Base-by-base conservation (phyloP, 2,797 vertebrate genomes). In the Schizopygopsis malacanthus region DNA sequence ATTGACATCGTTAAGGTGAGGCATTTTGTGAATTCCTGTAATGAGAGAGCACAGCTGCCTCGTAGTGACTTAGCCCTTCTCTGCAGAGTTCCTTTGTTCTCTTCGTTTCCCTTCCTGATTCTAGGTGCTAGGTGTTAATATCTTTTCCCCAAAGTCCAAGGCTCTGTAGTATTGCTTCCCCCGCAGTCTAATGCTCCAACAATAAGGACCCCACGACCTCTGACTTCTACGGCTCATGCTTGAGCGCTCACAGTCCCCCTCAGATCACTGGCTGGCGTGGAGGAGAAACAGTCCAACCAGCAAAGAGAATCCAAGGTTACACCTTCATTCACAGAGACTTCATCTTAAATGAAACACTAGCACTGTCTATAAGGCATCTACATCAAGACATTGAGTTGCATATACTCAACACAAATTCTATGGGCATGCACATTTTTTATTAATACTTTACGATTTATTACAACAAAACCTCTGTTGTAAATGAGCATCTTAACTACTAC, bases 71-170 rank as follows among this genome's bases (percentile, higher is more conserved):
- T 69, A 56, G 83, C 59, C 81, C 79, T 70, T 79, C 43, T 61
- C 54, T 45, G 33, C 56, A 70, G 18, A 88, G 84, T 87, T 87
- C 84, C 88, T 86, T 81, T 80, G 59, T 84, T 47, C 81, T 50
- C 16, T 22, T 33, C 20, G n/a, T 10, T 22, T 45, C 61, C 56
- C 85, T 56, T 72, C 67, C 72, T 47, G 54, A 39, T 52, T 52
- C 54, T 47, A 70, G 65, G 76, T 67, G 39, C 47, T 70, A 2
- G 37, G 65, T 61, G 54, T 86, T 82, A 89, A 79, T 90, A 54
- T 83, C 61, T 87, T 87, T 61, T 73, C 80, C 78, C 85, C 78
- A 86, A 86, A 90, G 52, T 87, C 85, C 87, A 84, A 79, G 61
- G 37, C 84, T 89, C 82, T 79, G 78, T 63, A 67, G 86, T 77